Percentiles rank a stretch among this genome's conserved stretches.
phyloP scores from a whole-genome alignment of 2,888 invertebrate species.

The Chesias legatella region DNA sequence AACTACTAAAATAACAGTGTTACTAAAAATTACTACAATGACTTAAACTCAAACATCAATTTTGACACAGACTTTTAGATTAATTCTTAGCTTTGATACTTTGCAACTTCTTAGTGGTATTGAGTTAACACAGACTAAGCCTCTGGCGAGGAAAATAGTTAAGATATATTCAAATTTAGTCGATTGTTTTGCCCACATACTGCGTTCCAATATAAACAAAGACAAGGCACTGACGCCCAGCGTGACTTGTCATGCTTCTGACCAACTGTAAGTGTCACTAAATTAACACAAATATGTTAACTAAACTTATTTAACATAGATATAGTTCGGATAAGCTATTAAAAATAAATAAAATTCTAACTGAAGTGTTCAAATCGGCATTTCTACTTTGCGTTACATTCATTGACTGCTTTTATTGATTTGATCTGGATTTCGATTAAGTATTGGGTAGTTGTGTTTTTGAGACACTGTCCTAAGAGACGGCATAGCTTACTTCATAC shows the following conservation, averaged over 20 bases:
- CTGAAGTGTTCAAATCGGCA: conserved; percentile 34
- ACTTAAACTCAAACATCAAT: too few species aligned
- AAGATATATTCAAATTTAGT: conserved; percentile 27
- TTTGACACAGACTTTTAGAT: too few species aligned
- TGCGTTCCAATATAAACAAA: conserved; percentile 42
- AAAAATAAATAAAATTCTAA: conserved; percentile 49
- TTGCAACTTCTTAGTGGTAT: too few species aligned
- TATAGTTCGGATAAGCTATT: conserved; percentile 42
- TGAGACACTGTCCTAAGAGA: conserved; percentile 3
- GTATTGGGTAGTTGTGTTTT: not conserved
- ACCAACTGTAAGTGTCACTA: conserved; percentile 38
- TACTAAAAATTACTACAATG: too few species aligned
- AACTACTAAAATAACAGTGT: too few species aligned
- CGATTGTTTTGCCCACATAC: conserved; percentile 48
- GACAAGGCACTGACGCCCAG: conserved; percentile 40
- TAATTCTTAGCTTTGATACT: too few species aligned
- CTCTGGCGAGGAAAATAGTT: too few species aligned
- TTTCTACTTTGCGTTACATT: conserved; percentile 49
- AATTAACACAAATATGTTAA: conserved; percentile 49
- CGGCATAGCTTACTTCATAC: too few species aligned
- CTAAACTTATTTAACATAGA: conserved; percentile 46
- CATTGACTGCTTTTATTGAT: conserved; percentile 28
- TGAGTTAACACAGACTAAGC: too few species aligned
- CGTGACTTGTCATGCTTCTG: conserved; percentile 42
- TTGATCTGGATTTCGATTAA: conserved; percentile 20